Conservation (phyloP, 2,888 invertebrate genomes). For the Conus canariensis region DNA sequence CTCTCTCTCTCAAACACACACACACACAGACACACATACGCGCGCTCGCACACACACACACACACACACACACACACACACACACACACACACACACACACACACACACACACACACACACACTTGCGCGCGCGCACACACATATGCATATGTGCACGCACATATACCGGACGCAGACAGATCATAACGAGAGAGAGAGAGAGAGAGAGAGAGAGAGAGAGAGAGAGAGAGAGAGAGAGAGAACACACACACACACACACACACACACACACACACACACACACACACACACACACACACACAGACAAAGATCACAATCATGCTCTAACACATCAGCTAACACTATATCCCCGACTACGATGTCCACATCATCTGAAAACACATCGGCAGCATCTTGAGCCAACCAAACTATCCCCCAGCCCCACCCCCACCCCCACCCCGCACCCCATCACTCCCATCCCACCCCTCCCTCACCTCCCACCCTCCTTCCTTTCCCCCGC, state of each 20-base stretch:
- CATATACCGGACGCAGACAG: neutral
- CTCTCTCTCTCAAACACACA: neutral
- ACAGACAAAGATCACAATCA: neutral
- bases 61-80: constrained; percentile 10
- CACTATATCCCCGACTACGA: too few species aligned
- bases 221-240: neutral
- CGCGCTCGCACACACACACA: neutral
- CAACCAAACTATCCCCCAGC: too few species aligned
- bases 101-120: neutral
- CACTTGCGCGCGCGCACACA: neutral
- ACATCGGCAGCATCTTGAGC: too few species aligned
- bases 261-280: neutral
- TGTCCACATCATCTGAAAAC: too few species aligned
- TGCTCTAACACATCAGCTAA: too few species aligned
- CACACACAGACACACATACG: neutral
- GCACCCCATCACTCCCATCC: too few species aligned
- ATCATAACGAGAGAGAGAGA: neutral
- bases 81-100: neutral
- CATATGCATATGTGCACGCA: neutral
- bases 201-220: constrained; percentile 1
- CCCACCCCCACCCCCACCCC: too few species aligned
- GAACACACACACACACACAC: neutral
- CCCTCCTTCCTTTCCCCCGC: too few species aligned
- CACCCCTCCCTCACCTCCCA: too few species aligned
- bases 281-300: neutral